phyloP scores from a whole-genome alignment of 2,113 vertebrate genomes.

The Urocynchramus pylzowi region DNA sequence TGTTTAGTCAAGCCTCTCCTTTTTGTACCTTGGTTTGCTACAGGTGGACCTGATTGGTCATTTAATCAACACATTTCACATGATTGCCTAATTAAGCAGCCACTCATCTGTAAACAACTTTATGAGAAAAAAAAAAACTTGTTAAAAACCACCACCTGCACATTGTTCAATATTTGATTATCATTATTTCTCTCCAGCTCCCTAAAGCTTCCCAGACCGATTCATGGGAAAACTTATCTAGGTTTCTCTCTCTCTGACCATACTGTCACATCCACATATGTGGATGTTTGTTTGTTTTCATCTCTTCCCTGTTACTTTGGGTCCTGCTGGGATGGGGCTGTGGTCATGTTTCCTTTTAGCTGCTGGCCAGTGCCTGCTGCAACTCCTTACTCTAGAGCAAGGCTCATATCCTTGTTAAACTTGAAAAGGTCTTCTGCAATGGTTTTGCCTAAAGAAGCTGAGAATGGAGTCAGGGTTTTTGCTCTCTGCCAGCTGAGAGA shows the following conservation, averaged over 20 bases:
- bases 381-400: not conserved
- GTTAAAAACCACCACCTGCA: not conserved
- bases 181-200: not conserved
- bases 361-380: not conserved
- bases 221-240: not conserved
- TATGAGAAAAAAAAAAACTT: not conserved
- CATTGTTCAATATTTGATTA: not conserved
- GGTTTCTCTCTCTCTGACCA: not conserved
- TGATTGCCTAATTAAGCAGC: not conserved
- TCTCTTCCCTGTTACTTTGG: not conserved
- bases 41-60: not conserved
- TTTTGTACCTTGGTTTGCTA: not conserved
- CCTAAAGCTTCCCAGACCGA: not conserved
- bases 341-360: not conserved
- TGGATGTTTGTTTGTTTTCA: not conserved
- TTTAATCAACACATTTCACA: not conserved
- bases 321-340: not conserved
- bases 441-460: not conserved
- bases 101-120: not conserved
- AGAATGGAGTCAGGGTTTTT: not conserved
- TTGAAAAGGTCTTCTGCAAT: not conserved
- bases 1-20: not conserved
- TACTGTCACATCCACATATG: not conserved
- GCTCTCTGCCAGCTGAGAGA: not conserved
- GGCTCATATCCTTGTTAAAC: not conserved